A percentile compares a stretch with the other conserved stretches of the same genome.
Conservation (phyloP, 2,797 vertebrate species). For the Silurus aristotelis region DNA sequence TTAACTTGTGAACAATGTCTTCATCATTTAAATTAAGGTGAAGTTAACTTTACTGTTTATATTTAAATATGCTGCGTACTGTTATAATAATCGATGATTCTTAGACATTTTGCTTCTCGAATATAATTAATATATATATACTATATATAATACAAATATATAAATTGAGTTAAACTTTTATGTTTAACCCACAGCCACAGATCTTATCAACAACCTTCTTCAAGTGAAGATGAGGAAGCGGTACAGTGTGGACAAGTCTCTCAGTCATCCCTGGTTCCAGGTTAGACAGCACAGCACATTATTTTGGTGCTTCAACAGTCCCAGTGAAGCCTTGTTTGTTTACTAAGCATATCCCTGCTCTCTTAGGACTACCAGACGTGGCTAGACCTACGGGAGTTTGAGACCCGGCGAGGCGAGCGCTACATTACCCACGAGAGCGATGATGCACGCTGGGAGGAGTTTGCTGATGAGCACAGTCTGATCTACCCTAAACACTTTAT, state of each 20-base stretch:
- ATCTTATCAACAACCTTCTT: constrained; percentile 97
- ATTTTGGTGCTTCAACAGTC: neutral
- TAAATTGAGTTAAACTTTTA: neutral
- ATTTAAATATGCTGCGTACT: neutral
- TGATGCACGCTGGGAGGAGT: constrained; percentile 95
- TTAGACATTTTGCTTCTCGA: too few relatives aligned
- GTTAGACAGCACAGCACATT: constrained; percentile 66
- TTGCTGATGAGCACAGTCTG: constrained; percentile 87
- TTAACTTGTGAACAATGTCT: neutral
- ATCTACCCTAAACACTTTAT: constrained; percentile 95
- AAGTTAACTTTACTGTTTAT: too few relatives aligned
- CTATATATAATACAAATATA: too few relatives aligned
- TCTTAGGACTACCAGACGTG: constrained; percentile 96
- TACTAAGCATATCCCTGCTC: neutral
- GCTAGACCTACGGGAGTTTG: constrained; percentile 97
- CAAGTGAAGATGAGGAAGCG: constrained; percentile 99
- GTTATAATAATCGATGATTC: neutral
- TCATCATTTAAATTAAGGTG: neutral
- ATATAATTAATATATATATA: too few relatives aligned
- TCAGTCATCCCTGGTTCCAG: constrained; percentile 98
- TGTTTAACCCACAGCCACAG: constrained; percentile 79
- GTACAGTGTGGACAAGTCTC: constrained; percentile 97
- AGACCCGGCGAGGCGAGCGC: constrained; percentile 93
- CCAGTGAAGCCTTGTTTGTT: neutral
- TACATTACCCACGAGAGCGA: constrained; percentile 99